Percentiles rank a stretch among this genome's conserved stretches.
phyloP scores from a whole-genome alignment of 2,113 vertebrate species.

The Illadopsis cleaveri region DNA sequence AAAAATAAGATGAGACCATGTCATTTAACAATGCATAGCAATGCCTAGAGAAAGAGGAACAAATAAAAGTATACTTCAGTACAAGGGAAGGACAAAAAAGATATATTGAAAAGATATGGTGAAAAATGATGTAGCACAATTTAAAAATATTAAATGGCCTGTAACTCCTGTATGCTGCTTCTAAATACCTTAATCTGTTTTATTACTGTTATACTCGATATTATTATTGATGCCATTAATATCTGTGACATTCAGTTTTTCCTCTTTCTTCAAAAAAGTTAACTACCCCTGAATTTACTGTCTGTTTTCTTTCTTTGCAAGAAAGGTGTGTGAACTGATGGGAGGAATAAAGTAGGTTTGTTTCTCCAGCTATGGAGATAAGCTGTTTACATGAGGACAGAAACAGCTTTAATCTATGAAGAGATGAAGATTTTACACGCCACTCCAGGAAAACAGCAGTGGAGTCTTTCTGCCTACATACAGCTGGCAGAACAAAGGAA shows the following conservation, averaged over 20 bases:
- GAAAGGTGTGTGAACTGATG: neutral
- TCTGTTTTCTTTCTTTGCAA: neutral
- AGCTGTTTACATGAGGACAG: neutral
- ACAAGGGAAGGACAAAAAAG: neutral
- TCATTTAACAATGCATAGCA: neutral
- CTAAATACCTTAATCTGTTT: neutral
- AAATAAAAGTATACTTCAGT: neutral
- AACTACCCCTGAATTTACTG: neutral
- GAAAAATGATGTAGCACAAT: neutral
- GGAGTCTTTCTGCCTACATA: neutral
- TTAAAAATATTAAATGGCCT: neutral
- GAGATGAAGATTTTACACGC: neutral
- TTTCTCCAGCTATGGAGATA: neutral
- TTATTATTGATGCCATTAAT: neutral
- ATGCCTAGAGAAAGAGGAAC: neutral
- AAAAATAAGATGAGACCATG: neutral
- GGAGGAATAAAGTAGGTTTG: neutral
- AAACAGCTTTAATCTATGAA: neutral
- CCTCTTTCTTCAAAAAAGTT: neutral
- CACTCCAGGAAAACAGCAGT: neutral
- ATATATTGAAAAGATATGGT: too few species aligned
- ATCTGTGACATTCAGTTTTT: neutral
- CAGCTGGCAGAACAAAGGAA: neutral
- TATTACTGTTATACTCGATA: neutral
- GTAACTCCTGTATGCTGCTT: neutral